Percentiles rank a stretch among this genome's conserved stretches.
These are phyloP conservation scores for Heliocidaris erythrogramma DNA, from an alignment of 35 echinoderm and acorn worm species.

Conservation along the genomic window DNA sequence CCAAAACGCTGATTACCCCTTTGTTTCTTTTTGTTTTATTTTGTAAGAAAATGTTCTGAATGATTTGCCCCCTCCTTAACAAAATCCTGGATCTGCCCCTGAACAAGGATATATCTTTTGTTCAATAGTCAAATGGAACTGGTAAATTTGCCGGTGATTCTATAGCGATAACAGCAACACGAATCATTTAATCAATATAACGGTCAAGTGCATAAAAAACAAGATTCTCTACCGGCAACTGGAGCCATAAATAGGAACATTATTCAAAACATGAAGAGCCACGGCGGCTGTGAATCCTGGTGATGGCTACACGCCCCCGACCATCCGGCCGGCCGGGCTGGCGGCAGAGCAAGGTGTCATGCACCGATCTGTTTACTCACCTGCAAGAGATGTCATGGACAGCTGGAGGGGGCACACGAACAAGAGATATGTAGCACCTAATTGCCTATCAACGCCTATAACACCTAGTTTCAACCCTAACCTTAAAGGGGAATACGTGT, in stretches of 20 bases:
- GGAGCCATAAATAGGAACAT: too few species aligned
- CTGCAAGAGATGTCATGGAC: not conserved
- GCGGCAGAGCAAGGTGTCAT: not conserved
- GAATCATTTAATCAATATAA: not conserved
- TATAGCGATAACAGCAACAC: not conserved
- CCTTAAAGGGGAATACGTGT: not conserved
- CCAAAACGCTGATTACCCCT: too few species aligned
- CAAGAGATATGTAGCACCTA: slow-evolving; percentile 16
- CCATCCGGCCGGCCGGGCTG: not conserved
- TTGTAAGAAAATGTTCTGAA: not conserved
- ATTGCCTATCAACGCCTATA: not conserved
- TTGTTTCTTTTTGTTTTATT: not conserved
- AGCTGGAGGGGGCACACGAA: not conserved
- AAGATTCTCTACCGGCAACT: too few species aligned
- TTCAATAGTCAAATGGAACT: not conserved
- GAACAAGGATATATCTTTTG: not conserved
- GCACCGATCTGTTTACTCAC: not conserved
- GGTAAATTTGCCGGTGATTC: not conserved
- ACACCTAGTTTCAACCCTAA: not conserved
- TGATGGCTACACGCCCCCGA: not conserved
- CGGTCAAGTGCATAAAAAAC: too few species aligned
- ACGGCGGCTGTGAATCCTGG: too few species aligned
- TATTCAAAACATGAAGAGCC: too few species aligned
- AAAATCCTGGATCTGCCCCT: too few species aligned
- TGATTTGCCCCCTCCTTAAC: not conserved